A percentile compares a stretch with the other conserved stretches of the same genome.
phyloP scores from a whole-genome alignment of 1,140 invertebrate species.

The Zeugodacus cucurbitae region DNA sequence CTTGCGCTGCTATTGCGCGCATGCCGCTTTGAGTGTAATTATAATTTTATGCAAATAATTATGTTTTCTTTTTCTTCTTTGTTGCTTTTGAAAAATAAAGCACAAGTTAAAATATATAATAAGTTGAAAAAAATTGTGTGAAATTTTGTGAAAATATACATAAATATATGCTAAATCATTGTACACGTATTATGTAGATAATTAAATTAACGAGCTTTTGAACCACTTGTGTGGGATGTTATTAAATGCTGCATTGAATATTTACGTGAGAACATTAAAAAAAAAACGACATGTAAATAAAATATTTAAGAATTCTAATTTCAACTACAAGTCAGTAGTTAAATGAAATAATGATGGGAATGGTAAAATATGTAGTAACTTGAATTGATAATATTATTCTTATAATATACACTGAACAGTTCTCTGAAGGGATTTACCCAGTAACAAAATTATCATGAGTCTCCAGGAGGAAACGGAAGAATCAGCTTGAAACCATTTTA shows the following conservation, averaged over 20 bases:
- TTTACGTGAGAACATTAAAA: not conserved
- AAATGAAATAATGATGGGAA: too few relatives aligned
- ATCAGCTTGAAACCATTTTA: too few relatives aligned
- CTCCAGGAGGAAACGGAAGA: too few relatives aligned
- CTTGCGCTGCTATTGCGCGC: not conserved
- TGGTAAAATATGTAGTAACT: too few relatives aligned
- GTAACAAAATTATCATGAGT: too few relatives aligned
- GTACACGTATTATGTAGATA: not conserved
- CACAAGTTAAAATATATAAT: not conserved
- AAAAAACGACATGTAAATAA: too few relatives aligned
- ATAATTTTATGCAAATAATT: not conserved
- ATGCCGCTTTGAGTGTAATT: not conserved
- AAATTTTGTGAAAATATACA: not conserved
- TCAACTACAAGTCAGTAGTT: too few relatives aligned
- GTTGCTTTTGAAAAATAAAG: not conserved
- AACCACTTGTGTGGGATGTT: not conserved
- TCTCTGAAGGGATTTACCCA: too few relatives aligned
- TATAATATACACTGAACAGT: too few relatives aligned
- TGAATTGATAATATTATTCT: too few relatives aligned
- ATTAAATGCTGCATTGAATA: not conserved
- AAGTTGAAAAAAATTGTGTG: not conserved
- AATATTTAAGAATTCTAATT: not conserved
- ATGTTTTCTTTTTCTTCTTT: not conserved
- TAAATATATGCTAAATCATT: not conserved
- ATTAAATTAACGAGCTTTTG: not conserved